phyloP scores from a whole-genome alignment of 2,888 invertebrate genomes.

The Tachina grossa region DNA sequence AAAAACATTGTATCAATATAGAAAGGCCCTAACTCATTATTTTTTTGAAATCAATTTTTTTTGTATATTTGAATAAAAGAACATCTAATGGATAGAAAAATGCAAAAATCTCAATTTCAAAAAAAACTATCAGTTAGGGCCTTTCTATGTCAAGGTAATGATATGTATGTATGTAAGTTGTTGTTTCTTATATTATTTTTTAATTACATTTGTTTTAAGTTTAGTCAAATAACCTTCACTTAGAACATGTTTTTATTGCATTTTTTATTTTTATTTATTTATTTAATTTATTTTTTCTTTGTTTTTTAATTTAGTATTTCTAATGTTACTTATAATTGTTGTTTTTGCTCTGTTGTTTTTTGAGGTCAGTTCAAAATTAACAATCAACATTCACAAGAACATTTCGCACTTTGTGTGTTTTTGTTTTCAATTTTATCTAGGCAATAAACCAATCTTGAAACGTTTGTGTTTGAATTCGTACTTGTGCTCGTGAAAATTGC shows the following conservation, averaged over 20 bases:
- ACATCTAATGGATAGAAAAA: too few species aligned
- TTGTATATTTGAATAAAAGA: too few species aligned
- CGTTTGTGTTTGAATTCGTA: neutral
- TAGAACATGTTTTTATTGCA: slow-evolving; percentile 14
- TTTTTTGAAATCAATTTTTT: too few species aligned
- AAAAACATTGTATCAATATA: too few species aligned
- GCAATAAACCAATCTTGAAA: slow-evolving; percentile 26
- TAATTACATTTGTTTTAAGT: slow-evolving; percentile 8
- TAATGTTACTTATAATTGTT: slow-evolving; percentile 15
- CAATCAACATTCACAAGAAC: slow-evolving; percentile 33
- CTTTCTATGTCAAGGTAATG: too few species aligned
- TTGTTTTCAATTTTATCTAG: slow-evolving; percentile 24
- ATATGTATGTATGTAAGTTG: too few species aligned
- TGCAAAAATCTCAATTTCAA: too few species aligned
- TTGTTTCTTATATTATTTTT: neutral
- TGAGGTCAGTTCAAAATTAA: slow-evolving; percentile 46
- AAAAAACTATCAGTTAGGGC: too few species aligned
- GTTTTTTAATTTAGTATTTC: slow-evolving; percentile 14
- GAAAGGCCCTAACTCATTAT: too few species aligned
- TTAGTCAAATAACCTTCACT: slow-evolving; percentile 43
- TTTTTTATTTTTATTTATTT: neutral
- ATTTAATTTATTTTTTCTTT: neutral
- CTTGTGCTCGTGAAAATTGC: neutral
- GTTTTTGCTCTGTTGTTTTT: slow-evolving; percentile 5
- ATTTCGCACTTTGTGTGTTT: slow-evolving; percentile 2